These are phyloP conservation scores for Platyrinchus mystaceus DNA, from an alignment of 2,797 vertebrate genomes.

Conservation along the genomic window DNA sequence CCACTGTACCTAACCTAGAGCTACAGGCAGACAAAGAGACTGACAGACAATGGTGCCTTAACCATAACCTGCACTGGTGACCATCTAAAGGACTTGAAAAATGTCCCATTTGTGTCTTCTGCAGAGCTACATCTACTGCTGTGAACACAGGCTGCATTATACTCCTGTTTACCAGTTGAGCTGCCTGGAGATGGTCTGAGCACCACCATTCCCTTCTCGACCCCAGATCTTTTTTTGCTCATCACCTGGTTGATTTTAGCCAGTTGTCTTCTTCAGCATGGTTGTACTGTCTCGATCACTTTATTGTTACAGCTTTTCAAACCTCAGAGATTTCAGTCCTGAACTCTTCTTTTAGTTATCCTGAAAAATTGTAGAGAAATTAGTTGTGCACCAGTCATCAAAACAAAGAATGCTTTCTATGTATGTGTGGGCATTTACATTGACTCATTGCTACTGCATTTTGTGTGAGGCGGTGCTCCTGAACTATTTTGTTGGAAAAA, in stretches of 20 bases:
- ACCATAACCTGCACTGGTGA: background rate
- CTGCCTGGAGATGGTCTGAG: background rate
- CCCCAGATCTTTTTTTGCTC: background rate
- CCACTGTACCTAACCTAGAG: background rate
- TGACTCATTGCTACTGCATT: background rate
- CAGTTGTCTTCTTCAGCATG: background rate
- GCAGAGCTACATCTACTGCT: background rate
- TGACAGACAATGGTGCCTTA: background rate
- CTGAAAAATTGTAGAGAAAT: background rate
- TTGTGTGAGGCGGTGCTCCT: background rate
- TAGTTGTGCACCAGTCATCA: background rate
- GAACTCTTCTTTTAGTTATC: background rate
- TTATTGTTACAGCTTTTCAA: background rate
- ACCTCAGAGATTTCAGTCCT: background rate
- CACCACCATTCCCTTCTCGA: background rate
- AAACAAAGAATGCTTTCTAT: background rate
- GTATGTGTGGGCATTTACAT: fast-evolving
- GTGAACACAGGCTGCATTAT: fast-evolving
- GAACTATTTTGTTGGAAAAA: background rate
- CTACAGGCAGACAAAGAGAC: background rate
- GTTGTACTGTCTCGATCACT: background rate
- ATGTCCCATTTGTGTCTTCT: background rate
- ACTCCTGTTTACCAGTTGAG: background rate
- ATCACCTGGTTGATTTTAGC: background rate
- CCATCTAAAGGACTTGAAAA: background rate